Evolutionary conservation across 64 coral and sea anemone species (phyloP).

Genomic region (Pocillopora verrucosa): DNA sequence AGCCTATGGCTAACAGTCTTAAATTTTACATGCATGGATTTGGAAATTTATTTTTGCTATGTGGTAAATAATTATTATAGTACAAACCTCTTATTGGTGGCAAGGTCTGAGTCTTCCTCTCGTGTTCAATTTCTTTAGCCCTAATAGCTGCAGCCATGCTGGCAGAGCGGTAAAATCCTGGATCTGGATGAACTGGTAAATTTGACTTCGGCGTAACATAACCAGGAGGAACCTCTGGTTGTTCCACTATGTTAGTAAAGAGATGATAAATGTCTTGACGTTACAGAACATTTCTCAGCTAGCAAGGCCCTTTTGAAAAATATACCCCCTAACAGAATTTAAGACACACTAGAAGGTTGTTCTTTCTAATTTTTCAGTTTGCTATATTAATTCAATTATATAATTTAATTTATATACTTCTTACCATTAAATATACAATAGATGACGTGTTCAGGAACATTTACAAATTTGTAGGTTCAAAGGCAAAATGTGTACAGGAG

Average conservation of each 20-base stretch:
- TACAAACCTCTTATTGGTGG: not conserved
- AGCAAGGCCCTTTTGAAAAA: too few relatives aligned
- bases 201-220: conserved; percentile 24
- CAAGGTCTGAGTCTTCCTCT: not conserved
- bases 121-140: not conserved
- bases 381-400: too few relatives aligned
- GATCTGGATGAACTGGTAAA: not conserved
- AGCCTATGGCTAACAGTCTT: too few relatives aligned
- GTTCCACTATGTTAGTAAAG: not conserved
- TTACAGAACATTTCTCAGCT: too few relatives aligned
- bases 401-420: too few relatives aligned
- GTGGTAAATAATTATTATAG: not conserved
- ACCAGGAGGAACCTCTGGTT: not conserved
- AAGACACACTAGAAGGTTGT: too few relatives aligned
- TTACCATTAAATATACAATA: too few relatives aligned
- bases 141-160: conserved; percentile 30
- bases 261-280: not conserved
- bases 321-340: too few relatives aligned
- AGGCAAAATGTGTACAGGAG: too few relatives aligned
- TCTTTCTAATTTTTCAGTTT: too few relatives aligned
- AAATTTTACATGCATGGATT: not conserved
- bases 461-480: too few relatives aligned
- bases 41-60: not conserved
- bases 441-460: too few relatives aligned
- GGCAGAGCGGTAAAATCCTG: conserved; percentile 20